Base-by-base conservation (phyloP, 64 coral and sea anemone species). In the Pocillopora verrucosa region DNA sequence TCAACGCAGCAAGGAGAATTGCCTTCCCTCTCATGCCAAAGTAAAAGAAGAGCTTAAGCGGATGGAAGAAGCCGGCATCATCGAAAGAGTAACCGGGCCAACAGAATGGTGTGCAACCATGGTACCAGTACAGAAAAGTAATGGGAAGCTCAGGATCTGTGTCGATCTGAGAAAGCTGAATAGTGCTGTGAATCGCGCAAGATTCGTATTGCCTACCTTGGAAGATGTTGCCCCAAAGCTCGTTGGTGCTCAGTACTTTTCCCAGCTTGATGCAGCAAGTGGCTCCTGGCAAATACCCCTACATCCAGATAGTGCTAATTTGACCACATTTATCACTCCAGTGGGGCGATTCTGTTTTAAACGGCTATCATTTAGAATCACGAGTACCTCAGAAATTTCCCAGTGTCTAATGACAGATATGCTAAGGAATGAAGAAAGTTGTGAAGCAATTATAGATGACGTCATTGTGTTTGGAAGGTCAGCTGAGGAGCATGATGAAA, bases 41-140 rank as follows among this genome's bases (percentile, higher is more conserved):
- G 90, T 87, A 26, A 72, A 86, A 92, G 58, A 84, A 22, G 81
- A 92, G 45, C 82, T 92, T 15, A 80, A 65, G 60, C 73, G 82
- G 25, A 62, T 92, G 56, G 30, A 77, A 36, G 26, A 78, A 26
- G 34, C 64, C 30, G 30, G 30, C 30, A 30, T 30, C 30, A 92
- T 92, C 64, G 77, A 78, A 77, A 59, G 65, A 76, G 89, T 91
- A 7, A 77, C 24, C 85, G 68, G 15, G 26, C 90, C 81, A 36
- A 92, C 81, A 22, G 80, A 92, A 41, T 86, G 90, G 90, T 77
- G 90, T 65, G 82, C 81, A 13, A 74, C 90, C 17, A 87, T 92
- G 17, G 82, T 92, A 9, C 22, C 41, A 10, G 89, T 91, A 20
- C 80, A 51, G 13, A 85, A 92, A 77, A 63, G 34, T 13, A 92